phyloP scores from a whole-genome alignment of 2,113 vertebrate species.

The Saimiri boliviensis region DNA sequence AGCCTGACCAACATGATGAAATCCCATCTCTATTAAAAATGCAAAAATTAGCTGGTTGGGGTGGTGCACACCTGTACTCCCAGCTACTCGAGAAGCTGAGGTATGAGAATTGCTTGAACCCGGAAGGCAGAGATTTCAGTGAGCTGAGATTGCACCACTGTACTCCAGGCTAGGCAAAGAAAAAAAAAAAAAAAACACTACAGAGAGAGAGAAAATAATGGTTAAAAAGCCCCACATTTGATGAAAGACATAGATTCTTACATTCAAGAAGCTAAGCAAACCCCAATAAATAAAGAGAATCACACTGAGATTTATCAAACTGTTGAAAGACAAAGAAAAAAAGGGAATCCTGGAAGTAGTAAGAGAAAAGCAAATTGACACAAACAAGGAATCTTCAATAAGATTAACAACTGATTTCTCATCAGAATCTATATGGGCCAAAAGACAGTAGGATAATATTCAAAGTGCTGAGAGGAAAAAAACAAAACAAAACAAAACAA shows the following conservation, averaged over 20 bases:
- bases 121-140: too few relatives aligned
- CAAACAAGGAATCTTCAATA: neutral
- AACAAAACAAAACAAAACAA: too few relatives aligned
- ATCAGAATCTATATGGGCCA: neutral
- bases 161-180: too few relatives aligned
- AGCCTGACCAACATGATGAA: too few relatives aligned
- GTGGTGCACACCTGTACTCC: too few relatives aligned
- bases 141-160: too few relatives aligned
- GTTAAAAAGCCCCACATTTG: neutral
- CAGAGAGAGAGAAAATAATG: too few relatives aligned
- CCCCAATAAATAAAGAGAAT: neutral
- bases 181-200: rapidly evolving
- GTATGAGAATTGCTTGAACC: too few relatives aligned
- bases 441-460: neutral
- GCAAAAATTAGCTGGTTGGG: too few relatives aligned
- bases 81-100: too few relatives aligned
- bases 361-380: neutral
- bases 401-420: neutral
- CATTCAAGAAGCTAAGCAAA: neutral
- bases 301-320: neutral
- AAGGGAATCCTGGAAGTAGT: neutral
- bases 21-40: too few relatives aligned
- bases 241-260: neutral
- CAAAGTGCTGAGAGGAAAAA: neutral
- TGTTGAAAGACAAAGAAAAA: neutral